Conservation (phyloP, 1,140 invertebrate species). For the Apocrypta bakeri region DNA sequence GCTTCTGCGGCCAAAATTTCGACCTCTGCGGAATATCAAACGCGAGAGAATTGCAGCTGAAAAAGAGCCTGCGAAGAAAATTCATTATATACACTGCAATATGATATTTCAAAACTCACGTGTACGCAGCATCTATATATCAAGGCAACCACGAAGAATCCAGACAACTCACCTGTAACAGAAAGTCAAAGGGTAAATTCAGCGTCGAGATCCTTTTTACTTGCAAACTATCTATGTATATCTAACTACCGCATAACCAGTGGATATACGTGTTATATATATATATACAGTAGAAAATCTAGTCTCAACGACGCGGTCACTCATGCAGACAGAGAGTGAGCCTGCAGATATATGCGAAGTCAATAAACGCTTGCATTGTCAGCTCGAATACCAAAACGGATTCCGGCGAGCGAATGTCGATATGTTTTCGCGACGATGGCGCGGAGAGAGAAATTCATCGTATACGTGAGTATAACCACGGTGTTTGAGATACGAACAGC, state of each 20-base stretch:
- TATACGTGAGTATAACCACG: too few species aligned
- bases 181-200: not conserved
- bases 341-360: slow-evolving; percentile 65
- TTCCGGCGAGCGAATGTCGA: slow-evolving; percentile 13
- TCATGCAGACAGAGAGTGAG: not conserved
- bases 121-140: too few species aligned
- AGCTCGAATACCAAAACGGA: slow-evolving; percentile 66
- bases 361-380: slow-evolving; percentile 69
- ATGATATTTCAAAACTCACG: too few species aligned
- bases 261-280: too few species aligned
- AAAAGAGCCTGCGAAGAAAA: too few species aligned
- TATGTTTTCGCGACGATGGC: not conserved
- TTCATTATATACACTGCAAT: too few species aligned
- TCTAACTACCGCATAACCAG: not conserved
- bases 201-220: not conserved
- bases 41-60: not conserved
- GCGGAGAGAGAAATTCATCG: not conserved
- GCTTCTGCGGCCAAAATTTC: not conserved
- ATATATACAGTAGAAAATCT: not conserved
- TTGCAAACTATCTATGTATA: too few species aligned
- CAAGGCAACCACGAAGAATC: not conserved
- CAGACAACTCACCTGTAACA: not conserved
- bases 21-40: slow-evolving; percentile 26
- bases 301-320: not conserved
- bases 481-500: too few species aligned